phyloP scores from a whole-genome alignment of 2,797 vertebrate genomes.

The Microctenopoma stevenorrisi region DNA sequence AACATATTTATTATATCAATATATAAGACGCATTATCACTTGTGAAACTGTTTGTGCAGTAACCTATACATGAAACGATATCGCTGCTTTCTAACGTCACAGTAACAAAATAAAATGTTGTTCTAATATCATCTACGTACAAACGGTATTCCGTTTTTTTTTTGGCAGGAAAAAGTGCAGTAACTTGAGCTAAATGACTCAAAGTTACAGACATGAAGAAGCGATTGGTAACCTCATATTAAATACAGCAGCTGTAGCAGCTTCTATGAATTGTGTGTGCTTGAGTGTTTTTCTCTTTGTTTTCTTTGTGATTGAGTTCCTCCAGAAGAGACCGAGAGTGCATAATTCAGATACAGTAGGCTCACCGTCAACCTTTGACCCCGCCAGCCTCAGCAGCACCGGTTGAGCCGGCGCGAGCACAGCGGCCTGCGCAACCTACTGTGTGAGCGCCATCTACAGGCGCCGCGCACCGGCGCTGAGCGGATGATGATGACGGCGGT shows the following conservation, averaged over 20 bases:
- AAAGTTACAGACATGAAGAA: not conserved
- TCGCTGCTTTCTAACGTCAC: not conserved
- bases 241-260: too few relatives aligned
- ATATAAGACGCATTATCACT: conserved; percentile 6
- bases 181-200: not conserved
- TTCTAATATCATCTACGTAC: not conserved
- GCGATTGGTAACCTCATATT: not conserved
- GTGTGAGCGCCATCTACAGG: conserved; percentile 95
- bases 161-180: not conserved
- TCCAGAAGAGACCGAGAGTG: conserved; percentile 58
- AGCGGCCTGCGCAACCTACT: conserved; percentile 78
- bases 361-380: conserved; percentile 73
- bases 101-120: not conserved
- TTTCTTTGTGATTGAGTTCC: conserved; percentile 45
- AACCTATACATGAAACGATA: not conserved
- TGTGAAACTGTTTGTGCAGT: too few relatives aligned
- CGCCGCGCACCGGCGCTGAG: conserved; percentile 53
- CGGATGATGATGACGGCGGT: conserved; percentile 36
- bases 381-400: conserved; percentile 40
- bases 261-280: conserved; percentile 26
- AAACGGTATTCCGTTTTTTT: not conserved
- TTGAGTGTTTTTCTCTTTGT: conserved; percentile 33
- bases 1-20: conserved; percentile 30
- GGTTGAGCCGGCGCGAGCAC: conserved; percentile 13
- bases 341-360: conserved; percentile 63